Percentiles rank a stretch among this genome's conserved stretches.
Evolutionary conservation across 1,140 invertebrate genomes (phyloP).

Genomic region (Batillaria attramentaria): DNA sequence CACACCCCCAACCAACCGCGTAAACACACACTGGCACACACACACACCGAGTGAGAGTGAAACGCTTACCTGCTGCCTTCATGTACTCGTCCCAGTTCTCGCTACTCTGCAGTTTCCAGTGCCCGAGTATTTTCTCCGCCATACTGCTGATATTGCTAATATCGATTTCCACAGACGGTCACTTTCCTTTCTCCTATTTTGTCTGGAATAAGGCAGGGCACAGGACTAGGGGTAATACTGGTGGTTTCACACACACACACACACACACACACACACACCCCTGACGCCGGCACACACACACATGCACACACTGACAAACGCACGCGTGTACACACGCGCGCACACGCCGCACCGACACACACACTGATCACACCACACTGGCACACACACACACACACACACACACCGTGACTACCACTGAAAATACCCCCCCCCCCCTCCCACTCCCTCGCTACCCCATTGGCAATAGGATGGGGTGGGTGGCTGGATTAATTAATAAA

Average conservation of each 20-base stretch:
- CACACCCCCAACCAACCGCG: slow-evolving; percentile 9
- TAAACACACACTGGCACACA: slow-evolving; percentile 4
- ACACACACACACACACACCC: slow-evolving; percentile 3
- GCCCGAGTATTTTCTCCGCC: slow-evolving; percentile 45
- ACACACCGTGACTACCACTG: not conserved
- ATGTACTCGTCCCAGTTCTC: slow-evolving; percentile 61
- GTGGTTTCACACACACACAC: slow-evolving; percentile 3
- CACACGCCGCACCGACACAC: not conserved
- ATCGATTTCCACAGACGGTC: not conserved
- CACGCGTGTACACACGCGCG: not conserved
- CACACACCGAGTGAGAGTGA: too few species aligned
- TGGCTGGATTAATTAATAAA: not conserved
- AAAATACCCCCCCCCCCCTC: not conserved
- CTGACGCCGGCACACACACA: not conserved
- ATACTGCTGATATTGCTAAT: not conserved
- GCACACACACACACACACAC: slow-evolving; percentile 4
- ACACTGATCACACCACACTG: too few species aligned
- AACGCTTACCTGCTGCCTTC: slow-evolving; percentile 49
- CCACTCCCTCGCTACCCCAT: not conserved
- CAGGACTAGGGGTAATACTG: not conserved
- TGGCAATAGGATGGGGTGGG: not conserved
- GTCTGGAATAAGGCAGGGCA: not conserved
- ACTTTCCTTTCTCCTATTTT: not conserved
- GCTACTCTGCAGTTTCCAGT: slow-evolving; percentile 58
- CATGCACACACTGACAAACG: not conserved